Base-by-base conservation (phyloP, 1,140 invertebrate species). In the Ostrea denselamellosa region DNA sequence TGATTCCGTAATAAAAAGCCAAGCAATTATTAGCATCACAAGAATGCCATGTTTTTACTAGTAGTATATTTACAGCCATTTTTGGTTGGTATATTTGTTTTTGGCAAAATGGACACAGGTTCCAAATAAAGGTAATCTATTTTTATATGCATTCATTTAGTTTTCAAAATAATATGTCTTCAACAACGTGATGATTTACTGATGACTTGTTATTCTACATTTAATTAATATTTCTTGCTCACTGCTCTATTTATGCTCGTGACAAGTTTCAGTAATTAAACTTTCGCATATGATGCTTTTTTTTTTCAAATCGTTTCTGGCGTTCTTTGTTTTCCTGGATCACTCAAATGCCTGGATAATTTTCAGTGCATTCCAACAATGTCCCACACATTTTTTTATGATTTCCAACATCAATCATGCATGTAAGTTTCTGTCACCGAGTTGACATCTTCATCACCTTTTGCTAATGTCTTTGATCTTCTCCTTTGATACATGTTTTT, bases 1-100 rank as follows among this genome's bases (percentile, higher is more conserved):
- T 77, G 68, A 77, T 77, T 77, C 68, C 68, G 2, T 77, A 77
- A 77, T 77, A 77, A 77, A 77, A 77, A 77, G 28, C 68, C 68
- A 77, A 25, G 68, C 25, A 77, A 77, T 77, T 77, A 22, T 12
- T 22, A 34, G 28, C 25, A 77, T 77, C 68, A 77, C 68, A 77
- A 77, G 68, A 77, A 77, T 77, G 68, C 68, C 68, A 62, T 77
- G 68, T 77, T 77, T 77, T 77, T 77, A 9, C 28, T 62, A 19
- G 14, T 77, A 77, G n/a, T 34, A 25, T 34, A 77, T 9, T 14
- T 77, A 0, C 68, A 25, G 22, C 14, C 25, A 34, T 14, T 77
- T 7, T 34, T 77, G 22, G 9, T 22, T 77, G 25, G 25, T 77
- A 77, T 77, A 77, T 77, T 77, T 77, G 68, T 77, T 77, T 77